Percentiles rank a stretch among this genome's conserved stretches.
phyloP scores from a whole-genome alignment of 1,140 invertebrate genomes.

The Lepidurus apus region DNA sequence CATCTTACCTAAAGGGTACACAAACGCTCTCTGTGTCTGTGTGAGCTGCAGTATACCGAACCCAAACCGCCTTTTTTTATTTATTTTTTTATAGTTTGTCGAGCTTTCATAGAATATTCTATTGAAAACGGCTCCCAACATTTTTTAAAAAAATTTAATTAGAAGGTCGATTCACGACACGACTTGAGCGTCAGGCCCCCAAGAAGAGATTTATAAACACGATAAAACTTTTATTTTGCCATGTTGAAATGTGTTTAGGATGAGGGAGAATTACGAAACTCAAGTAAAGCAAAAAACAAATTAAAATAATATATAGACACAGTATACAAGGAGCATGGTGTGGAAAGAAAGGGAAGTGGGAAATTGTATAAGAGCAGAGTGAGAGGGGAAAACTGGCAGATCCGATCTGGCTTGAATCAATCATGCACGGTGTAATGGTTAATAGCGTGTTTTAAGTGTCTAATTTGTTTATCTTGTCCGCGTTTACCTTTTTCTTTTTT shows the following conservation, averaged over 20 bases:
- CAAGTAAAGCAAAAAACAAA: not conserved
- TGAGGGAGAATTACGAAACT: not conserved
- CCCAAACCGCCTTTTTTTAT: not conserved
- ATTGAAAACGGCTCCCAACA: not conserved
- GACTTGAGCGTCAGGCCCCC: not conserved
- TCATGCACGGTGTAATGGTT: not conserved
- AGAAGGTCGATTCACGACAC: not conserved
- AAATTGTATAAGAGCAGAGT: not conserved
- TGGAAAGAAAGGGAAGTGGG: not conserved
- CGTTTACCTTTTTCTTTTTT: no score
- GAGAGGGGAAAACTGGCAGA: not conserved
- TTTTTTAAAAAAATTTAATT: not conserved
- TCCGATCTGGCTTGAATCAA: not conserved
- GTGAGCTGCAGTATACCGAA: not conserved
- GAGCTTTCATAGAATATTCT: not conserved
- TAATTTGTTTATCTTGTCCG: not conserved
- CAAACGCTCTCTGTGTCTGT: not conserved
- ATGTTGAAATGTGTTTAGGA: not conserved
- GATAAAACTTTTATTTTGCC: not conserved
- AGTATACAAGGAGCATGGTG: not conserved
- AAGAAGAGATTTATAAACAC: not conserved
- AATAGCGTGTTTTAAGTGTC: no score
- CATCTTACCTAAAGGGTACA: not conserved
- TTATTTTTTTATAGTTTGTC: not conserved
- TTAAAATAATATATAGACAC: not conserved